A percentile compares a stretch with the other conserved stretches of the same genome.
phyloP scores from a whole-genome alignment of 2,797 vertebrate species.

The Gymnoscopelus microlampas region DNA sequence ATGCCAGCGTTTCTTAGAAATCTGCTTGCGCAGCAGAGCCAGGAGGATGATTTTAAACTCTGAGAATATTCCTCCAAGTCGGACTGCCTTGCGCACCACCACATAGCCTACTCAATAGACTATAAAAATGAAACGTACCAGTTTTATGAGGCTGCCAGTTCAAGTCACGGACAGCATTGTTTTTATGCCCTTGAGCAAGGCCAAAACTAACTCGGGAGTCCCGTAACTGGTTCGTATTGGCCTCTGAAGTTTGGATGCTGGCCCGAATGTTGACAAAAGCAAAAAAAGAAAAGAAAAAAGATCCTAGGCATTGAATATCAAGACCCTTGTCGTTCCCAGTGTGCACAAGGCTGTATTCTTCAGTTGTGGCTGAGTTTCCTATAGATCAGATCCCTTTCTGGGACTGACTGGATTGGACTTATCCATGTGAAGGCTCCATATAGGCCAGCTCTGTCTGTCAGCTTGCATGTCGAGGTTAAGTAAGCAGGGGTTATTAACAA shows the following conservation, averaged over 20 bases:
- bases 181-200: constrained; percentile 4
- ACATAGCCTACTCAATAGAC: constrained; percentile 5
- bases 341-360: constrained; percentile 28
- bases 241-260: constrained; percentile 26
- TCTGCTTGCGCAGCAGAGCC: constrained; percentile 3
- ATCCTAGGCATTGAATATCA: constrained; percentile 31
- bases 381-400: constrained; percentile 40
- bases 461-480: constrained; percentile 48
- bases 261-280: constrained; percentile 30
- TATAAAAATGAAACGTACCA: background rate
- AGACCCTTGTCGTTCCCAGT: constrained; percentile 18
- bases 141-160: constrained; percentile 6
- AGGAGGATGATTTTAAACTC: constrained; percentile 18
- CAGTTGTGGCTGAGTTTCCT: constrained; percentile 28
- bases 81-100: constrained; percentile 1
- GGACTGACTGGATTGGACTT: background rate
- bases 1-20: constrained; percentile 25
- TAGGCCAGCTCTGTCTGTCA: constrained; percentile 46
- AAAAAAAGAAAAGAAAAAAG: constrained; percentile 17
- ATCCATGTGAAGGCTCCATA: constrained; percentile 24
- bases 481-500: constrained; percentile 54
- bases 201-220: background rate
- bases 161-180: constrained; percentile 10
- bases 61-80: constrained; percentile 22
- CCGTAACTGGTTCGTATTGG: constrained; percentile 13